A percentile compares a stretch with the other conserved stretches of the same genome.
Evolutionary conservation across 2,113 vertebrate species (phyloP).

Genomic region (Myrmecobius fasciatus): DNA sequence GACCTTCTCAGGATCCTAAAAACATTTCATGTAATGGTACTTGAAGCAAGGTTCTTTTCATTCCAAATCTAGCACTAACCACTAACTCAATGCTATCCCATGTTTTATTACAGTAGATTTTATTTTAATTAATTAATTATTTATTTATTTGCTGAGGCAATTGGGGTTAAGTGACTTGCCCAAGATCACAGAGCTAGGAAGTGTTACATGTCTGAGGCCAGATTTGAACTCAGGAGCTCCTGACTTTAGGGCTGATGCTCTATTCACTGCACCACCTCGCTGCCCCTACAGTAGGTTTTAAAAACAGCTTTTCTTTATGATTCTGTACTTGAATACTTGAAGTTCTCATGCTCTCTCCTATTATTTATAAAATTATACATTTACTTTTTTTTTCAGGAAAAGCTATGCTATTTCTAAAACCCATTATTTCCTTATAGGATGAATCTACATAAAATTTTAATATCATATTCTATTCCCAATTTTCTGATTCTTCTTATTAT

Average conservation of each 20-base stretch:
- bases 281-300: background rate
- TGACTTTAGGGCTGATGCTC: too few species aligned
- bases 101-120: background rate
- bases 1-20: background rate
- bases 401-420: background rate
- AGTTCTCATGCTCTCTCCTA: background rate
- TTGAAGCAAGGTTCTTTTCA: background rate
- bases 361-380: background rate
- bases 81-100: background rate
- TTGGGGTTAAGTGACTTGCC: too few species aligned
- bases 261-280: too few species aligned
- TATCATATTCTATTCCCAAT: background rate
- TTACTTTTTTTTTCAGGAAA: background rate
- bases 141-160: too few species aligned
- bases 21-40: background rate
- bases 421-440: background rate
- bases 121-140: too few species aligned
- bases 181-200: too few species aligned
- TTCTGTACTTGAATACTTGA: background rate
- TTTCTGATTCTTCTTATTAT: background rate
- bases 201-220: too few species aligned
- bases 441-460: background rate
- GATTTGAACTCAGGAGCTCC: too few species aligned
- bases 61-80: background rate
- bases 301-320: background rate